Evolutionary conservation across 2,888 invertebrate genomes (phyloP).

Genomic region (Anorthoa munda): DNA sequence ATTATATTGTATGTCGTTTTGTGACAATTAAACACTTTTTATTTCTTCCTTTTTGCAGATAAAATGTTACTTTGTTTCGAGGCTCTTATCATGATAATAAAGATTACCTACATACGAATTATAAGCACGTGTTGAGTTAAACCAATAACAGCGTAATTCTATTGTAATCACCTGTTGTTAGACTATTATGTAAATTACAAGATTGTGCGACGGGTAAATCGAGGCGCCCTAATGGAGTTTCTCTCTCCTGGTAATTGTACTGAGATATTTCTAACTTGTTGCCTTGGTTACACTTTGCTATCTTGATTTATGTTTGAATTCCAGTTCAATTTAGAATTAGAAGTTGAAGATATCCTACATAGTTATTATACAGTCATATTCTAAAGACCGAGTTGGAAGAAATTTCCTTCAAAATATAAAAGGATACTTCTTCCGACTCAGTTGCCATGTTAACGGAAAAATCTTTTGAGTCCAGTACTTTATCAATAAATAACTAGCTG

Average conservation of each 20-base stretch:
- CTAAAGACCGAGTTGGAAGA: too few relatives aligned
- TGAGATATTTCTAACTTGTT: slow-evolving; percentile 1
- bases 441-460: too few relatives aligned
- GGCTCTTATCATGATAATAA: neutral
- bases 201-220: slow-evolving; percentile 9
- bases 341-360: neutral
- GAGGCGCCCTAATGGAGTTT: slow-evolving; percentile 29
- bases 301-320: neutral
- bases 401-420: too few relatives aligned
- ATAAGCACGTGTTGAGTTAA: slow-evolving; percentile 6
- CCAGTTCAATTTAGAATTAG: neutral
- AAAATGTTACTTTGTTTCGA: too few relatives aligned
- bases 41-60: too few relatives aligned
- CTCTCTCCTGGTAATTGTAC: neutral
- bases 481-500: too few relatives aligned
- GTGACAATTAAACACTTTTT: too few relatives aligned
- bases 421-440: too few relatives aligned
- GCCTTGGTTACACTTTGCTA: neutral
- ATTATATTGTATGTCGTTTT: too few relatives aligned
- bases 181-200: slow-evolving; percentile 45
- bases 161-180: slow-evolving; percentile 40
- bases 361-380: too few relatives aligned
- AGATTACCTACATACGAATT: neutral
- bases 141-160: slow-evolving; percentile 40
- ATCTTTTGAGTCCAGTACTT: too few relatives aligned